phyloP scores from a whole-genome alignment of 2,888 invertebrate species.

The Ormia ochracea region DNA sequence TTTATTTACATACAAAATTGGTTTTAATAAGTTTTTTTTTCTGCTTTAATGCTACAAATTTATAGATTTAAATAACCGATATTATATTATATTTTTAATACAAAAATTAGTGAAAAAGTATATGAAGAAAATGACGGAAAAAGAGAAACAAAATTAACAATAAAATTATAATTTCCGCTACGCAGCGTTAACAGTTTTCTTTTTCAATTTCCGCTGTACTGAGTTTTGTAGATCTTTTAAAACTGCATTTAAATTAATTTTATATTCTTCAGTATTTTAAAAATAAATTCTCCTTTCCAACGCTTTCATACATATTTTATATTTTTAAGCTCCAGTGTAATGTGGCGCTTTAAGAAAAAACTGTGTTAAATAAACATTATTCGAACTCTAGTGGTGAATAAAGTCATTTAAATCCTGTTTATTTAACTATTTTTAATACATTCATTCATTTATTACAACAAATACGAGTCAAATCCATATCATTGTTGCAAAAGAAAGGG shows the following conservation, averaged over 20 bases:
- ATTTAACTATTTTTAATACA: slow-evolving; percentile 37
- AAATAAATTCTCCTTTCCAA: neutral
- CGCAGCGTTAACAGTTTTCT: slow-evolving; percentile 29
- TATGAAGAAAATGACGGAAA: neutral
- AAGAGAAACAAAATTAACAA: slow-evolving; percentile 25
- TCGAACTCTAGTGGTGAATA: slow-evolving; percentile 18
- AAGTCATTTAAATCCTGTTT: slow-evolving; percentile 59
- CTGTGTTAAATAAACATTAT: slow-evolving; percentile 60
- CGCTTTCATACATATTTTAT: neutral
- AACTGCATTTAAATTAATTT: slow-evolving; percentile 3
- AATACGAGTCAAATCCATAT: slow-evolving; percentile 55
- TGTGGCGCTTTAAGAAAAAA: slow-evolving; percentile 43
- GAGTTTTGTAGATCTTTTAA: neutral
- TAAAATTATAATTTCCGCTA: slow-evolving; percentile 57
- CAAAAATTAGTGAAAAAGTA: neutral
- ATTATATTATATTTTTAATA: neutral
- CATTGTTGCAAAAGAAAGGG: slow-evolving; percentile 33
- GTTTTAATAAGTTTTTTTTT: neutral
- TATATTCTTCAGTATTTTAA: slow-evolving; percentile 3
- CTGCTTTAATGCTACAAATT: neutral
- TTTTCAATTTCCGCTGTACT: slow-evolving; percentile 46
- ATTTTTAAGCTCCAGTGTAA: slow-evolving; percentile 23
- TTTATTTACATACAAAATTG: neutral
- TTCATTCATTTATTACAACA: slow-evolving; percentile 50
- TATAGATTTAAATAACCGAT: neutral